Evolutionary conservation across 2,888 invertebrate genomes (phyloP).

Genomic region (Aplocera efformata): DNA sequence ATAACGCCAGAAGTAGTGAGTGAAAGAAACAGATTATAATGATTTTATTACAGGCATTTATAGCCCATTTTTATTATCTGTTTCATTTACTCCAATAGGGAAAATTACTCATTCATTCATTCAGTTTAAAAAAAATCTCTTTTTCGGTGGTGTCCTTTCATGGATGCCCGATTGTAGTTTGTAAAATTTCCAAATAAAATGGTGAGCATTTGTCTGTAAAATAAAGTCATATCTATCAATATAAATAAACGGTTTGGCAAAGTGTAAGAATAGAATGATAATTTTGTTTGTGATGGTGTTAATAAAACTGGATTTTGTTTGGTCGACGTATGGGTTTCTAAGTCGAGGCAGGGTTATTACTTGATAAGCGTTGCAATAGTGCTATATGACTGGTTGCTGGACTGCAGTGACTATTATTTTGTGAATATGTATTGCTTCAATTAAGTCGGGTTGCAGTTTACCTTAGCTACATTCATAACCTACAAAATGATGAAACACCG

Average conservation of each 20-base stretch:
- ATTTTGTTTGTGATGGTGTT: slow-evolving; percentile 31
- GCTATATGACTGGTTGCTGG: no score
- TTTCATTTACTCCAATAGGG: not conserved
- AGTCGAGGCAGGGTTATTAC: no score
- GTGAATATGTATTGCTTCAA: no score
- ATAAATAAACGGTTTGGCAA: not conserved
- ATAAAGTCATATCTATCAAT: slow-evolving; percentile 7
- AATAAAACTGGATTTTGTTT: slow-evolving; percentile 31
- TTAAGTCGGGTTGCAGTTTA: no score
- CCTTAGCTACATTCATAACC: no score
- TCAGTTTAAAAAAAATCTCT: slow-evolving; percentile 29
- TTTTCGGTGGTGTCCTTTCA: slow-evolving; percentile 48
- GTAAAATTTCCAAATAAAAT: slow-evolving; percentile 38
- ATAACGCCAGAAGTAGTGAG: no score
- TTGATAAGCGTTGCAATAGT: no score
- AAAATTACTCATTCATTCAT: slow-evolving; percentile 3
- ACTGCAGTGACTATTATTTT: no score
- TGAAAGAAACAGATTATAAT: no score
- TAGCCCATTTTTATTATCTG: no score
- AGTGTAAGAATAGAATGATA: not conserved
- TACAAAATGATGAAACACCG: slow-evolving; percentile 68
- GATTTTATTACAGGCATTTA: no score
- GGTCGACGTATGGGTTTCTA: not conserved
- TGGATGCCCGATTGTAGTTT: slow-evolving; percentile 34
- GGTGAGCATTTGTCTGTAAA: slow-evolving; percentile 40